Evolutionary conservation across 2,797 vertebrate genomes (phyloP), one percentile per base, ranked within the genome.

Genomic region (Halcyon chelicuti): DNA sequence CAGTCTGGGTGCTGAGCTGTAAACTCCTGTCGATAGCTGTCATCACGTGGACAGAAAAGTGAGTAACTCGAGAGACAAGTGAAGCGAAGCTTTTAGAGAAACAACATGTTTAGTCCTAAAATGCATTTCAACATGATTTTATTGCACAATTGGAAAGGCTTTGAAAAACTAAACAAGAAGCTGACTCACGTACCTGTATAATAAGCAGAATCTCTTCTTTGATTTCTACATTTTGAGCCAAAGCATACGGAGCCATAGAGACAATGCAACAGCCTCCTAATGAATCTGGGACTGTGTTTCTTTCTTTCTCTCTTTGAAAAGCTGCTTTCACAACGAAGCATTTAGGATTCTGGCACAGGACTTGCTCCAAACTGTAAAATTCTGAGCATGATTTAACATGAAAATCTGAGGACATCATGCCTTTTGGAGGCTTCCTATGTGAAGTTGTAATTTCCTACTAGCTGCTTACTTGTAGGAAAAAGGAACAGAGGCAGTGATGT

Each of bases 351-450:
- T 96, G 94, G 95, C 93, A 94, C 86, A 23, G 20, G 35, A 61
- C 74, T 14, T 14, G 42, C 86, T 93, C 88, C 23, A 1, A 90
- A 92, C 95, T 91, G 42, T 96, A 95, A 94, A 96, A 89, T 61
- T 71, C 83, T 82, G 84, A 96, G 93, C 96, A 39, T 95, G 95
- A 96, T 89, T 95, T 93, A 74, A 94, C 95, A 96, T 39, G 96
- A 93, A 97, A 79, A 94, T 35, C 74, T 79, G 63, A 95, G 87
- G 71, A 87, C 83, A 61, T 57, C 44, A 7, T 25, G 67, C 74
- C 72, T 94, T 81, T 79, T 61, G 80, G 74, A 96, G 67, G 58
- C 63, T 84, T 74, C 88, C 52, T 81, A 22, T 1, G 26, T 4
- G 52, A 89, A 95, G 72, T 3, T 91, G 65, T 58, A 44, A 76